These are phyloP conservation scores for Arbacia lixula DNA, from an alignment of 53 echinoderm and acorn worm species.

Conservation along the genomic window DNA sequence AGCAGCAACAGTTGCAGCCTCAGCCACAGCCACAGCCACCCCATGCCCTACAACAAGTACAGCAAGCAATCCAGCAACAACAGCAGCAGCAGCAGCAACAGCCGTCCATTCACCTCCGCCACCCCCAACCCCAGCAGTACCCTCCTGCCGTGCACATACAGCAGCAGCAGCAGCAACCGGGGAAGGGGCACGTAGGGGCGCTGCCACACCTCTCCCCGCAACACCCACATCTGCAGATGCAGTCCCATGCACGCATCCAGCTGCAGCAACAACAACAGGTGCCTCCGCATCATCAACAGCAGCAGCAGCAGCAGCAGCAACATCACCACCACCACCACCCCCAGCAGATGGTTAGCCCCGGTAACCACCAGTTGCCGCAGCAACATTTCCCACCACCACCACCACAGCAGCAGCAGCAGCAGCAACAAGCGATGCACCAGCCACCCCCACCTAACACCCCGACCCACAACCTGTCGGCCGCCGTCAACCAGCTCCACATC, in stretches of 20 bases:
- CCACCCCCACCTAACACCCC: conserved; percentile 59
- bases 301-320: conserved; percentile 40
- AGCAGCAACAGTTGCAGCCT: conserved; percentile 47
- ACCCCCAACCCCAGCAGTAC: conserved; percentile 55
- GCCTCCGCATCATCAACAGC: conserved; percentile 32
- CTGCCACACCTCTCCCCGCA: conserved; percentile 44
- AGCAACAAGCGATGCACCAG: conserved; percentile 66
- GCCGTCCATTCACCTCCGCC: conserved; percentile 59
- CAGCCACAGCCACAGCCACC: conserved; percentile 51
- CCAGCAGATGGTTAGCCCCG: conserved; percentile 26
- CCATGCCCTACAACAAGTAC: conserved; percentile 61
- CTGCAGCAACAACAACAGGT: conserved; percentile 53
- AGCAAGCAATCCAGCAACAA: conserved; percentile 34
- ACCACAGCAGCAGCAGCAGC: conserved; percentile 28
- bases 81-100: conserved; percentile 54
- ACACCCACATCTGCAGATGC: conserved; percentile 52
- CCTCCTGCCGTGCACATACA: conserved; percentile 32
- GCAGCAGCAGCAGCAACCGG: conserved; percentile 32
- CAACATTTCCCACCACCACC: conserved; percentile 26
- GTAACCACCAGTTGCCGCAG: conserved; percentile 9
- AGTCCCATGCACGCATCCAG: conserved; percentile 53
- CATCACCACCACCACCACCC: conserved; percentile 45
- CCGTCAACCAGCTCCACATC: conserved; percentile 82
- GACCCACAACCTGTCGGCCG: conserved; percentile 72
- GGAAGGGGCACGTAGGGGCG: conserved; percentile 33